Evolutionary conservation across 2,888 invertebrate genomes (phyloP).

Genomic region (Orthosia cruda): DNA sequence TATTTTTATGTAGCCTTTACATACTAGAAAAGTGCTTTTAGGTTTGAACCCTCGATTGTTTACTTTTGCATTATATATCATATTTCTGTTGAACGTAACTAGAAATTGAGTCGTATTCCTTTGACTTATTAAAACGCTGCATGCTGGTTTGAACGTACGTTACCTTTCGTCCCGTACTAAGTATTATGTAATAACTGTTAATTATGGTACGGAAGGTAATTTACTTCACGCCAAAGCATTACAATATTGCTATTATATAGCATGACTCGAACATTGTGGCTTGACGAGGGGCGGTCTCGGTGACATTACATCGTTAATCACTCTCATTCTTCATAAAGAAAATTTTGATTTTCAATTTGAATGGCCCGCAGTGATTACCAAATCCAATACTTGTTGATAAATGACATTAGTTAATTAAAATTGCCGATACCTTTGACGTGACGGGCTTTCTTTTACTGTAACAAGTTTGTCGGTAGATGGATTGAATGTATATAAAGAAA

Average conservation of each 20-base stretch:
- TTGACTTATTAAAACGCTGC: slow-evolving; percentile 31
- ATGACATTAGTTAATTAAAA: slow-evolving; percentile 85
- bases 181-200: slow-evolving; percentile 82
- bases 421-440: slow-evolving; percentile 64
- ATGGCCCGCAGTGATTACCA: slow-evolving; percentile 83
- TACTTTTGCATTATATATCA: slow-evolving; percentile 1
- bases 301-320: slow-evolving; percentile 90
- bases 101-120: background rate
- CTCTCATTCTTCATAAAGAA: slow-evolving; percentile 83
- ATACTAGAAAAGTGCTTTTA: slow-evolving; percentile 31
- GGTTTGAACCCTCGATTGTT: slow-evolving; percentile 16
- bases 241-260: slow-evolving; percentile 89
- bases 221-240: slow-evolving; percentile 85
- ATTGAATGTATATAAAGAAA: slow-evolving; percentile 12
- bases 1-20: slow-evolving; percentile 57
- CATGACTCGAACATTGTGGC: slow-evolving; percentile 87
- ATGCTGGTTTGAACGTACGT: slow-evolving; percentile 61
- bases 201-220: slow-evolving; percentile 86
- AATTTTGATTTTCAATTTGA: slow-evolving; percentile 90
- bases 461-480: slow-evolving; percentile 29
- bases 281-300: slow-evolving; percentile 83
- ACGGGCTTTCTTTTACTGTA: slow-evolving; percentile 44
- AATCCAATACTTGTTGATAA: slow-evolving; percentile 85
- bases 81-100: background rate
- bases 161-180: slow-evolving; percentile 66